Evolutionary conservation across 2,888 invertebrate genomes (phyloP).

Genomic region (Cerastis leucographa): DNA sequence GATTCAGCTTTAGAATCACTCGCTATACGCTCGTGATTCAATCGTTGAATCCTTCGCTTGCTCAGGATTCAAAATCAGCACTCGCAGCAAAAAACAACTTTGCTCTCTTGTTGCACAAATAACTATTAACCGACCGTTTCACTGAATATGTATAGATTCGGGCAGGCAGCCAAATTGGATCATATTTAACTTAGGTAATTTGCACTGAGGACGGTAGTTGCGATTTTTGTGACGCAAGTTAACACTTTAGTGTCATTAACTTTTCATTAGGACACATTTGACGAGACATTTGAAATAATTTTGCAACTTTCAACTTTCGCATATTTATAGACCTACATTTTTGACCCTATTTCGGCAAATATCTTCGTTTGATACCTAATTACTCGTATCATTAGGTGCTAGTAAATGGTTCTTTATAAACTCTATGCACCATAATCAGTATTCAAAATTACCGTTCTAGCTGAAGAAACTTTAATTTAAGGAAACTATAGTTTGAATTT

Average conservation of each 20-base stretch:
- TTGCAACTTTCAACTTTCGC: neutral
- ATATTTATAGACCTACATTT: neutral
- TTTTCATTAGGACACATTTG: slow-evolving; percentile 16
- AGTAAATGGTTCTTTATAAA: neutral
- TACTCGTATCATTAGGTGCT: neutral
- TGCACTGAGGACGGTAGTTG: neutral
- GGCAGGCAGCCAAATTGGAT: slow-evolving; percentile 56
- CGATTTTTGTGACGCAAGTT: slow-evolving; percentile 6
- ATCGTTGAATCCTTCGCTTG: too few relatives aligned
- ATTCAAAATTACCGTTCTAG: neutral
- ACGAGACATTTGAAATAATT: neutral
- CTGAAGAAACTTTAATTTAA: neutral
- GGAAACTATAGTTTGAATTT: too few relatives aligned
- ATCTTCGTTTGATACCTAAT: neutral
- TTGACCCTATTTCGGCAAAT: neutral
- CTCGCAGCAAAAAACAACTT: too few relatives aligned
- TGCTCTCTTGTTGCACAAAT: too few relatives aligned
- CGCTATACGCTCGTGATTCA: too few relatives aligned
- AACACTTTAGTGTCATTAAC: slow-evolving; percentile 7
- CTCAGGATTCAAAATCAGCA: too few relatives aligned
- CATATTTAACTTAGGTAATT: slow-evolving; percentile 39
- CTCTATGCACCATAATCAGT: neutral
- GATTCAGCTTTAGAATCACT: too few relatives aligned
- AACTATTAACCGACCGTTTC: slow-evolving; percentile 46
- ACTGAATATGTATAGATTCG: slow-evolving; percentile 46